A percentile compares a stretch with the other conserved stretches of the same genome.
These are phyloP conservation scores for Stegodyphus mimosarum DNA, from an alignment of 1,140 invertebrate species.

Conservation along the genomic window DNA sequence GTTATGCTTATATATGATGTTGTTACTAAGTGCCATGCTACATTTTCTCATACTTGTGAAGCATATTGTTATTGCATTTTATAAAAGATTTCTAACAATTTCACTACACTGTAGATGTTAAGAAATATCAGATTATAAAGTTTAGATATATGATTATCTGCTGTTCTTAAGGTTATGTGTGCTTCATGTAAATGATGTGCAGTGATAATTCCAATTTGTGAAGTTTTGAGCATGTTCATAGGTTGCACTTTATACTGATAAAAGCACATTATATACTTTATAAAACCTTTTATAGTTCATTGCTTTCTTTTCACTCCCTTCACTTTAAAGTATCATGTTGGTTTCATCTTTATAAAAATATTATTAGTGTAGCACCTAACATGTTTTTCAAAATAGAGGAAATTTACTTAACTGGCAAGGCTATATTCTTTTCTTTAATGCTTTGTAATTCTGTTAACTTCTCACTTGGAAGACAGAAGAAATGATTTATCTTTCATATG, in stretches of 20 bases:
- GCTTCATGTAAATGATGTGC: constrained; percentile 7
- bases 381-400: too few species aligned
- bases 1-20: constrained; percentile 20
- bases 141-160: neutral
- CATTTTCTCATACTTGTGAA: constrained; percentile 45
- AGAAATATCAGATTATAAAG: constrained; percentile 9
- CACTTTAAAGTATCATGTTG: too few species aligned
- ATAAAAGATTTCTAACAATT: constrained; percentile 27
- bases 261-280: neutral
- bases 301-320: too few species aligned
- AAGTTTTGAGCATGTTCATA: constrained; percentile 1
- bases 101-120: constrained; percentile 20
- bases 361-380: too few species aligned
- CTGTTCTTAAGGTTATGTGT: constrained; percentile 9
- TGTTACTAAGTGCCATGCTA: constrained; percentile 38
- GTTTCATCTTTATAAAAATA: too few species aligned
- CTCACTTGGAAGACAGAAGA: too few species aligned
- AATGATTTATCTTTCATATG: too few species aligned
- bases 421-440: too few species aligned
- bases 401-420: too few species aligned
- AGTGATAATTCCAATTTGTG: neutral
- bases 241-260: constrained; percentile 15
- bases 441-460: too few species aligned
- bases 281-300: neutral
- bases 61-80: constrained; percentile 38